phyloP scores from a whole-genome alignment of 2,113 vertebrate species.

The Scomber colias region DNA sequence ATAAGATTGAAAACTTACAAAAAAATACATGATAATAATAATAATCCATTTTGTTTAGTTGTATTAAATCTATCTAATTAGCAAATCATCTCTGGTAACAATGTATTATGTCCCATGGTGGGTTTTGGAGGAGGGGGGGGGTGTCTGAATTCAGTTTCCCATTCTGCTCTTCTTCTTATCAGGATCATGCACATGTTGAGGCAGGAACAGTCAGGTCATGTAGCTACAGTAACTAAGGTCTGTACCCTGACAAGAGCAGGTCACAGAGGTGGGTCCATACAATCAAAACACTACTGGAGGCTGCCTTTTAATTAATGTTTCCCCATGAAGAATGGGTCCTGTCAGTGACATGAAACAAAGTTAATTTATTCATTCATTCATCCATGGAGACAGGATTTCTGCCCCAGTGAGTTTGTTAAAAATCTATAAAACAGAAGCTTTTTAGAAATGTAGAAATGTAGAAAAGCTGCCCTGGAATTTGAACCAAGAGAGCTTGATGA shows the following conservation, averaged over 20 bases:
- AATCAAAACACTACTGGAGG: background rate
- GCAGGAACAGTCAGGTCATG: conserved; percentile 12
- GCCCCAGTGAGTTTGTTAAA: background rate
- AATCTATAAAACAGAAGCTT: background rate
- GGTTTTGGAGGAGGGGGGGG: too few species aligned
- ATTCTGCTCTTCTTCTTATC: conserved; percentile 21
- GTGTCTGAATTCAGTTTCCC: background rate
- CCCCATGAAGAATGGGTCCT: background rate
- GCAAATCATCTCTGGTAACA: background rate
- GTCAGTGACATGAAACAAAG: background rate
- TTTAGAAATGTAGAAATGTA: too few species aligned
- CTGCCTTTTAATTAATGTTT: conserved; percentile 10
- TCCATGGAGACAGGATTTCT: background rate
- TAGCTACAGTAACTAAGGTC: background rate
- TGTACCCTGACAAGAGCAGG: conserved; percentile 31
- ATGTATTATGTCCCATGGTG: background rate
- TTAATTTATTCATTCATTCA: background rate
- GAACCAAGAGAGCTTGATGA: background rate
- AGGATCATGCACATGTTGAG: conserved; percentile 34
- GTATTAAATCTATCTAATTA: background rate
- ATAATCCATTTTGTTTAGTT: background rate
- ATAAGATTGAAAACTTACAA: background rate
- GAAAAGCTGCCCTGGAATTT: background rate
- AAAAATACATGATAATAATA: too few species aligned
- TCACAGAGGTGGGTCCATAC: conserved; percentile 22